Percentiles rank a stretch among this genome's conserved stretches.
phyloP scores from a whole-genome alignment of 2,113 vertebrate genomes.

The Saguinus imperator region DNA sequence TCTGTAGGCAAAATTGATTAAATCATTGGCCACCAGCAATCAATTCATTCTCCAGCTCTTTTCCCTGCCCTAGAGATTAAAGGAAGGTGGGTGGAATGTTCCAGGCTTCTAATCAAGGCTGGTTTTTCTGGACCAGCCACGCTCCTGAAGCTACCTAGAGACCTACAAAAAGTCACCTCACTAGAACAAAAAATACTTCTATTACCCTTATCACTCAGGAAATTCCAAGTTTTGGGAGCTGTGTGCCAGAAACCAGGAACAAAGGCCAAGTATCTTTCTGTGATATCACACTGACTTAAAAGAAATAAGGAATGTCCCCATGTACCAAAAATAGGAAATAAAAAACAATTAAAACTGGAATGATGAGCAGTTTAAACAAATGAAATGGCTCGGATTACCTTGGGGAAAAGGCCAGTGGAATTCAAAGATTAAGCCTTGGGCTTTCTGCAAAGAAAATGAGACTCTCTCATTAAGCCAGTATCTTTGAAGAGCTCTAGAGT shows the following conservation, averaged over 20 bases:
- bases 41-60: background rate
- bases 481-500: background rate
- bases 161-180: background rate
- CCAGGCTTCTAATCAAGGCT: background rate
- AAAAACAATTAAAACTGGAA: background rate
- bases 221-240: background rate
- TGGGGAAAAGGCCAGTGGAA: background rate
- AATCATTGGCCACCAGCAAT: background rate
- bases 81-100: background rate
- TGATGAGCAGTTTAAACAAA: constrained; percentile 10
- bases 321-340: background rate
- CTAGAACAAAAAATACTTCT: background rate
- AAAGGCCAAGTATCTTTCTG: background rate
- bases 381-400: background rate
- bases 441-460: background rate
- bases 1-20: background rate
- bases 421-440: background rate
- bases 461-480: background rate
- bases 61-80: background rate
- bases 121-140: background rate
- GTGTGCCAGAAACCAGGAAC: background rate
- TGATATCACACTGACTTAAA: background rate
- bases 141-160: background rate
- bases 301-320: background rate
- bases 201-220: background rate